Evolutionary conservation across 2,113 vertebrate species (phyloP).

Genomic region (Cyanoramphus novaezelandiae): DNA sequence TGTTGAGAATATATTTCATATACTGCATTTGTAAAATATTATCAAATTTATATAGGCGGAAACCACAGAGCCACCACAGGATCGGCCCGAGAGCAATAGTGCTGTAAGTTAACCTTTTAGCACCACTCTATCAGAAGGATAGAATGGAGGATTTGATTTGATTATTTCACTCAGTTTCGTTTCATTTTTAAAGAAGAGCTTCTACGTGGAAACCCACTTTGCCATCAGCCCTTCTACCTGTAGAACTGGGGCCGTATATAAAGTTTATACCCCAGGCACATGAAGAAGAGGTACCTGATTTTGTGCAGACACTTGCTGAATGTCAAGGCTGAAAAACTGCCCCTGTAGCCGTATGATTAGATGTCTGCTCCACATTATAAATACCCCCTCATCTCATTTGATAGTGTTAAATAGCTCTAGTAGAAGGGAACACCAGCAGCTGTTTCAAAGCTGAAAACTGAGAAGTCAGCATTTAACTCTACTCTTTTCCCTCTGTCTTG

Average conservation of each 20-base stretch:
- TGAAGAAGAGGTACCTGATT: background rate
- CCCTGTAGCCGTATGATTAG: background rate
- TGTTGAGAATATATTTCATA: constrained; percentile 83
- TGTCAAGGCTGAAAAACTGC: background rate
- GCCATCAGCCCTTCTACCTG: background rate
- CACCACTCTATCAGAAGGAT: constrained; percentile 64
- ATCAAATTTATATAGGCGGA: constrained; percentile 80
- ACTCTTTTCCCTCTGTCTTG: background rate
- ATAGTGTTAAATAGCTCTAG: background rate
- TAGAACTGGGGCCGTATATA: rapidly evolving
- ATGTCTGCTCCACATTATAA: background rate
- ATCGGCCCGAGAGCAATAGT: constrained; percentile 53
- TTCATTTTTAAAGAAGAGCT: constrained; percentile 36
- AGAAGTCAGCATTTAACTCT: background rate
- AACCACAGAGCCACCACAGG: constrained; percentile 74
- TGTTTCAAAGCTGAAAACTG: background rate
- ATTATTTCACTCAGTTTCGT: background rate
- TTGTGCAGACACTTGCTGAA: background rate
- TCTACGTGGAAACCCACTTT: constrained; percentile 4
- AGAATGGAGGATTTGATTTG: background rate
- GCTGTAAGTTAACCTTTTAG: constrained; percentile 77
- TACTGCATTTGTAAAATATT: constrained; percentile 81
- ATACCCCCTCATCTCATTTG: background rate
- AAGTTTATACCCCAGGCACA: rapidly evolving
- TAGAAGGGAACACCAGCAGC: background rate